These are phyloP conservation scores for Rotaria socialis DNA, from an alignment of 2,888 invertebrate species.

Conservation along the genomic window DNA sequence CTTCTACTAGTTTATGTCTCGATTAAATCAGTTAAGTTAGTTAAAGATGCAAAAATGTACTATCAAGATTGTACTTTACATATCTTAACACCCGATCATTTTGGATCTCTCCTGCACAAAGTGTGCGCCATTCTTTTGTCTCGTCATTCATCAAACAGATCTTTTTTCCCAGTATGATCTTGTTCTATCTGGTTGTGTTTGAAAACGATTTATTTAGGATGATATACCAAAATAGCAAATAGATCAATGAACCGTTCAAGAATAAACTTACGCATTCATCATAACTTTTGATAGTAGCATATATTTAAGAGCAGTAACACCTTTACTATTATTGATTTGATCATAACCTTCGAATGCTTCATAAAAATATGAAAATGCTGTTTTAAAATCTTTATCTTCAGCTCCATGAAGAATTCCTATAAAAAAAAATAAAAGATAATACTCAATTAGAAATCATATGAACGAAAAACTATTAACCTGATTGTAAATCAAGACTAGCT, in stretches of 20 bases:
- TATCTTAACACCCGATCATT: no score
- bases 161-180: no score
- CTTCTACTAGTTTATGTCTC: no score
- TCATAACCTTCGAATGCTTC: constrained; percentile 99
- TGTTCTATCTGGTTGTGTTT: no score
- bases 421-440: constrained; percentile 45
- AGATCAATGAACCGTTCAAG: neutral
- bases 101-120: no score
- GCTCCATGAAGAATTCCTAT: constrained; percentile 86
- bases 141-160: no score
- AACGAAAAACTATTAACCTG: constrained; percentile 64
- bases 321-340: constrained; percentile 83
- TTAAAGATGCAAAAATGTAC: no score
- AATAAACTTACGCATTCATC: constrained; percentile 67
- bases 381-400: constrained; percentile 99
- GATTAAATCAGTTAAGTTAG: no score
- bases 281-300: constrained; percentile 98
- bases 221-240: no score
- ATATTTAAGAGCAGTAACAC: constrained; percentile 91
- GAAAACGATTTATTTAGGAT: no score
- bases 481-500: constrained; percentile 90
- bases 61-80: no score
- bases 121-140: no score
- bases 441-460: constrained; percentile 42
- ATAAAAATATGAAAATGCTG: constrained; percentile 98